Conservation (phyloP, 1,140 invertebrate genomes). For the Proales similis region DNA sequence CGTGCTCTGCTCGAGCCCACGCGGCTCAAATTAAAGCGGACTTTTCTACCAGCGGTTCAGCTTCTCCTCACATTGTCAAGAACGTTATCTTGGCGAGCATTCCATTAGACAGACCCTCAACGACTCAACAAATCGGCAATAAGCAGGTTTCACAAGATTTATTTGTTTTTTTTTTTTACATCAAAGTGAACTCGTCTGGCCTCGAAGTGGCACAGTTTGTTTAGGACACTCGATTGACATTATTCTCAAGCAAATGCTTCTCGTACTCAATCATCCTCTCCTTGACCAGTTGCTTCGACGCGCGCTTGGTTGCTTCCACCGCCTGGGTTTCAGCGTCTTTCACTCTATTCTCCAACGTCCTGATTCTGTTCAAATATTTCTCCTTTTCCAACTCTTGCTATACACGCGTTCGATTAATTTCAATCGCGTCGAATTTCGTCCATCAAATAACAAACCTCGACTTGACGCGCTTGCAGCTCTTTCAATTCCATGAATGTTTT, state of each 20-base stretch:
- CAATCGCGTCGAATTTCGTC: neutral
- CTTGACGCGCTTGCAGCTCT: slow-evolving; percentile 5
- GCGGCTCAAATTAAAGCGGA: too few species aligned
- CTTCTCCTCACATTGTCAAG: too few species aligned
- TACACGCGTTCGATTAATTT: neutral
- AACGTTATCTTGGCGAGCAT: too few species aligned
- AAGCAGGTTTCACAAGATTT: too few species aligned
- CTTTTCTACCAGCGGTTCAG: too few species aligned
- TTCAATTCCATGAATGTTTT: slow-evolving; percentile 14
- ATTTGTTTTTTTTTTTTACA: too few species aligned
- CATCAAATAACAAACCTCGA: slow-evolving; percentile 8
- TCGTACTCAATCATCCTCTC: slow-evolving; percentile 37
- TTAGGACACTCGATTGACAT: too few species aligned
- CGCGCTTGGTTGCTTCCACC: slow-evolving; percentile 21
- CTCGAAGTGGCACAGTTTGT: too few species aligned
- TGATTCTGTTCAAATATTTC: slow-evolving; percentile 14
- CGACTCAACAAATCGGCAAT: too few species aligned
- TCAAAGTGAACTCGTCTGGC: too few species aligned
- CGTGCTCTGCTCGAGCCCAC: too few species aligned
- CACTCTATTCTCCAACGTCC: slow-evolving; percentile 15
- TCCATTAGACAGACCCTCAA: too few species aligned
- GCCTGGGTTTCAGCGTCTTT: slow-evolving; percentile 34
- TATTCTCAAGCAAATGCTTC: slow-evolving; percentile 36
- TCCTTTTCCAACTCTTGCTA: slow-evolving; percentile 23
- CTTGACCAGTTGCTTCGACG: slow-evolving; percentile 28